Percentiles rank a stretch among this genome's conserved stretches.
Evolutionary conservation across 1,140 invertebrate genomes (phyloP).

Genomic region (Hypothenemus hampei): DNA sequence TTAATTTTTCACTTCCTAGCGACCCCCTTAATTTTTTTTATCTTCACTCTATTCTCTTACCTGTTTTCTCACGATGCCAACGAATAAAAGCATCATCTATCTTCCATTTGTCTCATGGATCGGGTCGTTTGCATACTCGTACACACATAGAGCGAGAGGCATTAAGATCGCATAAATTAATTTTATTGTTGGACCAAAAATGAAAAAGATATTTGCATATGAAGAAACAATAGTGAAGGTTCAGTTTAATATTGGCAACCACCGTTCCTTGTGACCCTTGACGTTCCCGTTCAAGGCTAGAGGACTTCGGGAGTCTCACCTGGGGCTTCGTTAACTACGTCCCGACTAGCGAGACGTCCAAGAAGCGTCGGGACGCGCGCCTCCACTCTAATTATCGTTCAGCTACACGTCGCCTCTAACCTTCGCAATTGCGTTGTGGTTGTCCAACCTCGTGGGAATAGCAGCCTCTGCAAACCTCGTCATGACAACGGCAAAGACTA

Average conservation of each 20-base stretch:
- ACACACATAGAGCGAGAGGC: too few relatives aligned
- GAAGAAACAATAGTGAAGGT: too few relatives aligned
- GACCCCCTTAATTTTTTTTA: slow-evolving; percentile 27
- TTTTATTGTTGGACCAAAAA: too few relatives aligned
- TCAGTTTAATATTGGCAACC: too few relatives aligned
- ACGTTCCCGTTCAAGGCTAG: slow-evolving; percentile 19
- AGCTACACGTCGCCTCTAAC: too few relatives aligned
- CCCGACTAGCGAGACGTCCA: slow-evolving; percentile 6
- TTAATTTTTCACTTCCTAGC: slow-evolving; percentile 28
- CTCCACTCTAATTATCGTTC: too few relatives aligned
- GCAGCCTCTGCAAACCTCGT: too few relatives aligned
- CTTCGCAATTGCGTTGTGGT: slow-evolving; percentile 20
- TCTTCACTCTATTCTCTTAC: slow-evolving; percentile 30
- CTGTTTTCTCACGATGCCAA: slow-evolving; percentile 33
- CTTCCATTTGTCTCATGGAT: slow-evolving; percentile 35
- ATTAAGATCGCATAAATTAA: too few relatives aligned
- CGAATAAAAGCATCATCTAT: slow-evolving; percentile 31
- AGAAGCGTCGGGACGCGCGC: slow-evolving; percentile 5
- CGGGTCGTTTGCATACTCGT: slow-evolving; percentile 17
- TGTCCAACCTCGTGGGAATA: slow-evolving; percentile 12
- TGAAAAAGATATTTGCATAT: too few relatives aligned
- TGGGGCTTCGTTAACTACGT: slow-evolving; percentile 11
- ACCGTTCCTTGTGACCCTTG: too few relatives aligned
- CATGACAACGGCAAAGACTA: too few relatives aligned
- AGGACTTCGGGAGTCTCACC: slow-evolving; percentile 11